Evolutionary conservation across 2,113 vertebrate species (phyloP), one percentile per base, ranked within the genome.

Genomic region (Scomber colias): DNA sequence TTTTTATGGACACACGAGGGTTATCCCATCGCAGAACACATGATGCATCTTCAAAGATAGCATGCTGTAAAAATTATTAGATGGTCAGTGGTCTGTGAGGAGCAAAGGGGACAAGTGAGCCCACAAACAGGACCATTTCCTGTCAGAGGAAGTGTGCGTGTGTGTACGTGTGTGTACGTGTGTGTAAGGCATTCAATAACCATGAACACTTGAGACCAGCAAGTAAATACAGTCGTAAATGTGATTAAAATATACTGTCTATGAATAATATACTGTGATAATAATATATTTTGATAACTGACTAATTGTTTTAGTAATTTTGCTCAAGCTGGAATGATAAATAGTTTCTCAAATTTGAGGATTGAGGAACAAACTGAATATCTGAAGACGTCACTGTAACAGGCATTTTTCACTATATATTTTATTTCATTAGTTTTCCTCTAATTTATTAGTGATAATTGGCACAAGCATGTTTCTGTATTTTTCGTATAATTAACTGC

Each of bases 81-180:
- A 9, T 66, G 67, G 63, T 59, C 70, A 71, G 56, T 66, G 71
- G 46, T 61, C 61, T 53, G 17, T 59, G 51, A 67, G 64, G 80
- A 48, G 60, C 65, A 70, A 59, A 78, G 68, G 66, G 61, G 55
- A 68, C 17, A 50, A 67, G 69, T 62, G 64, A 53, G 80, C 62
- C 56, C 77, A 86, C 72, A 79, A 74, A 82, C 64, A 79, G 77
- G 56, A 76, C 35, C 3, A 45, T 84, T 81, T 84, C 83, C 79
- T 77, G 71, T 71, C 8, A 27, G 40, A 79, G 87, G 84, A 88
- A 85, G 54, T 83, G 59, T 71, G 19, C 59, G 30, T 45, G 35
- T 77, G 48, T 69, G 62, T 78, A 65, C 66, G 63, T 54, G 63
- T 49, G 50, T 63, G 60, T 21, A 19, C 68, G 64, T 69, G 55